phyloP scores from a whole-genome alignment of 37 sponge, comb jelly and placozoan species.

The Cliona cf. orientalis region DNA sequence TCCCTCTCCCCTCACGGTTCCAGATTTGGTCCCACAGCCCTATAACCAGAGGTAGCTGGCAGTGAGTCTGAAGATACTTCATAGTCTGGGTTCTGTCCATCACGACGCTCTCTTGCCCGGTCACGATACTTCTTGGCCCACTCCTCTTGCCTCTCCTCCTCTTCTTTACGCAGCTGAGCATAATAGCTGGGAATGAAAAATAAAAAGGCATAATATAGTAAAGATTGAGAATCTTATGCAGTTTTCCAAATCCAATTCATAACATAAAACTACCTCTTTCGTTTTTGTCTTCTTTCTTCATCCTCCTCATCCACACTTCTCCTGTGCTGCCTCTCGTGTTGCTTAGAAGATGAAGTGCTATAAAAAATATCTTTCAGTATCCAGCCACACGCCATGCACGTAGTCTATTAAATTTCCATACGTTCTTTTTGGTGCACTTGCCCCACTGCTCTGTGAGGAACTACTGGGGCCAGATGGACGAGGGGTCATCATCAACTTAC shows the following conservation, averaged over 20 bases:
- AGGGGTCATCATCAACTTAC: slow-evolving; percentile 92
- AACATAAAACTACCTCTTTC: slow-evolving; percentile 8
- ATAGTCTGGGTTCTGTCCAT: slow-evolving; percentile 84
- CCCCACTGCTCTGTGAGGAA: slow-evolving; percentile 8
- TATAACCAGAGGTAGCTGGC: slow-evolving; percentile 59
- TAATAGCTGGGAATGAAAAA: slow-evolving; percentile 6
- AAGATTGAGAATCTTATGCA: neutral
- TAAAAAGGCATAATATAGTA: neutral
- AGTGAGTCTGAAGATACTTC: slow-evolving; percentile 35
- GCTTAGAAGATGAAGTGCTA: slow-evolving; percentile 2
- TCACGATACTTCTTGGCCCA: slow-evolving; percentile 89
- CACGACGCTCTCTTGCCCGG: slow-evolving; percentile 89
- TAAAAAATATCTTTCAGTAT: too few relatives aligned
- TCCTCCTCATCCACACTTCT: slow-evolving; percentile 30
- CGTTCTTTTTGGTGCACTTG: neutral
- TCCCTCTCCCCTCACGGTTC: slow-evolving; percentile 27
- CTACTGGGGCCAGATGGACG: slow-evolving; percentile 48
- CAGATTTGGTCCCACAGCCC: slow-evolving; percentile 75
- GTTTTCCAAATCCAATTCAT: neutral
- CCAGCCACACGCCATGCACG: too few relatives aligned
- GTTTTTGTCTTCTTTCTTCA: too few relatives aligned
- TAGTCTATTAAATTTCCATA: neutral
- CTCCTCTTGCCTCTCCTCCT: slow-evolving; percentile 79
- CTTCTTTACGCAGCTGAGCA: slow-evolving; percentile 58
- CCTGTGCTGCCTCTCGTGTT: neutral